phyloP scores from a whole-genome alignment of 1,140 invertebrate genomes.

The Sycobia sp. region DNA sequence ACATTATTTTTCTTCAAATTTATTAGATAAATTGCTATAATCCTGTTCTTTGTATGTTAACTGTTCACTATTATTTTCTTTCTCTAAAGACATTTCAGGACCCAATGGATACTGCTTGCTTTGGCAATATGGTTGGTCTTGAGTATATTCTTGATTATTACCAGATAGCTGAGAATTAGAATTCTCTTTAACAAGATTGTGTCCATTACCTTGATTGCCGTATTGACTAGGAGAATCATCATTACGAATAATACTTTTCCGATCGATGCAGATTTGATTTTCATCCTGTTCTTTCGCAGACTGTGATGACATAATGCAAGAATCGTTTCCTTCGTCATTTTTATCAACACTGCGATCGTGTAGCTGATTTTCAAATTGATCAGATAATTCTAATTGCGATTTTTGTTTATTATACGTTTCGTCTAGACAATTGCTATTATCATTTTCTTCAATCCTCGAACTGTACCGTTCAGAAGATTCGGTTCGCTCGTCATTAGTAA shows the following conservation, averaged over 20 bases:
- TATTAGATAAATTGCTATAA: conserved; percentile 33
- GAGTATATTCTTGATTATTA: background rate
- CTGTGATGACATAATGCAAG: background rate
- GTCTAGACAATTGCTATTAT: too few species aligned
- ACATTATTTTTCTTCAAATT: conserved; percentile 17
- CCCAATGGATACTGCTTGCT: conserved; percentile 33
- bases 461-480: too few species aligned
- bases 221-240: conserved; percentile 41
- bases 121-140: background rate
- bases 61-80: conserved; percentile 29
- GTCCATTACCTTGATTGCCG: conserved; percentile 45
- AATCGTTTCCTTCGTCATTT: background rate
- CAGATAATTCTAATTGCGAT: too few species aligned
- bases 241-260: conserved; percentile 29
- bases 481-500: too few species aligned
- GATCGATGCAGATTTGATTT: conserved; percentile 28
- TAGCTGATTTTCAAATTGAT: conserved; percentile 16
- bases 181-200: conserved; percentile 39
- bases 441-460: too few species aligned
- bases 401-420: too few species aligned
- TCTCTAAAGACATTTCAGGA: conserved; percentile 32
- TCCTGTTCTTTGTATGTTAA: conserved; percentile 39
- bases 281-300: conserved; percentile 13
- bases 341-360: conserved; percentile 13
- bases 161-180: conserved; percentile 18